Percentiles rank a stretch among this genome's conserved stretches.
phyloP scores from a whole-genome alignment of 2,888 invertebrate genomes.

The Pollenia labialis region DNA sequence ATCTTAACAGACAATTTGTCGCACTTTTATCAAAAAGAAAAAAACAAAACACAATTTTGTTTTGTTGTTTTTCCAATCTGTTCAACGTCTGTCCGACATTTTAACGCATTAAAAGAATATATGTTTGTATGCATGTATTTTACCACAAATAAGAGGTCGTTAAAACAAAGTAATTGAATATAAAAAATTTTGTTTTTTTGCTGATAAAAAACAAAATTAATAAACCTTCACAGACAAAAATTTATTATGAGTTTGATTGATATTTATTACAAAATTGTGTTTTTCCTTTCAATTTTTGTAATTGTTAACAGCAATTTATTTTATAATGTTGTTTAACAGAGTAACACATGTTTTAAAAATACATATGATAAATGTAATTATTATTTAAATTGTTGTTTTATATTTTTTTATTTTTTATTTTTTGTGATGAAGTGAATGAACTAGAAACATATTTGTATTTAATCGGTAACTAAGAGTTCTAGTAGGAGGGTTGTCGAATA shows the following conservation, averaged over 20 bases:
- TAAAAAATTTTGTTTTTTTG: slow-evolving; percentile 19
- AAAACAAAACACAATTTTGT: slow-evolving; percentile 5
- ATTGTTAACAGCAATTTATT: neutral
- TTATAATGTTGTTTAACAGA: slow-evolving; percentile 4
- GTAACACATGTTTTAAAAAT: slow-evolving; percentile 4
- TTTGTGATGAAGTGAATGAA: slow-evolving; percentile 43
- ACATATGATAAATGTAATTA: slow-evolving; percentile 18
- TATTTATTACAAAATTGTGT: slow-evolving; percentile 3
- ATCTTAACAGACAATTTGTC: slow-evolving; percentile 65
- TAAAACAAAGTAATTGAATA: slow-evolving; percentile 25
- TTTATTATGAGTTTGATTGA: slow-evolving; percentile 26
- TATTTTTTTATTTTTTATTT: too few relatives aligned
- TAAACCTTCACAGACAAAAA: slow-evolving; percentile 8
- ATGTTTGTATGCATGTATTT: neutral
- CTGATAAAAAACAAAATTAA: slow-evolving; percentile 38
- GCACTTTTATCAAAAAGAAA: slow-evolving; percentile 30
- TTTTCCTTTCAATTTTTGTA: neutral
- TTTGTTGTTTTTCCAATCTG: slow-evolving; percentile 5
- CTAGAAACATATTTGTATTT: slow-evolving; percentile 8
- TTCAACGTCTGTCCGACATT: slow-evolving; percentile 7
- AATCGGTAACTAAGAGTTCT: slow-evolving; percentile 4
- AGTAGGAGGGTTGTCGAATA: slow-evolving; percentile 4
- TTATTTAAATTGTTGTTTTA: slow-evolving; percentile 27
- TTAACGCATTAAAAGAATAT: slow-evolving; percentile 21
- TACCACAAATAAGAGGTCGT: slow-evolving; percentile 43